Evolutionary conservation across 1,140 invertebrate species (phyloP), one percentile per base, ranked within the genome.

Genomic region (Globodera rostochiensis): DNA sequence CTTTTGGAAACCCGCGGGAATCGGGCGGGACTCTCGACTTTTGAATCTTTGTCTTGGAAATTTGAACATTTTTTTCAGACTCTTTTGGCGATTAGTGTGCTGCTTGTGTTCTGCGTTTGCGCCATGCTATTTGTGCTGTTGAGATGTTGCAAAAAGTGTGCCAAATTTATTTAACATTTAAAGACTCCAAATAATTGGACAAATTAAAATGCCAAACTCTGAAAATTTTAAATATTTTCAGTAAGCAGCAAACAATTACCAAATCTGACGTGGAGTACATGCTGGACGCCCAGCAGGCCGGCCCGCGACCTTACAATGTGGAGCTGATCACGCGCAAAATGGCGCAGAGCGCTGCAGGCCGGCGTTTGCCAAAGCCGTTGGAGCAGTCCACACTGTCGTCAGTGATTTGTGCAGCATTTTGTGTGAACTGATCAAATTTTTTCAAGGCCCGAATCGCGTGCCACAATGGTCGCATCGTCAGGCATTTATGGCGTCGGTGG

Each of bases 241-340:
- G 64, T 49, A 79, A 45, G 73, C 71, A 77, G 69, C 50, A 82
- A 74, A 82, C 78, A n/a, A 71, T 81, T 7, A 73, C 83, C 6
- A 84, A 83, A 69, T 66, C 86, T n/a, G 88, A 90, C 74, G 71
- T 86, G 73, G 82, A 89, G 49, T 88, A 88, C 74, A 88, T 88
- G 87, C 82, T 88, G 15, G 84, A 83, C 57, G 79, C 77, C 1
- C 71, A 82, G 25, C 64, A 76, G 67, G 80, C 81, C 21, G 88
- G 88, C 13, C 87, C 87, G 36, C 77, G 88, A 21, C 87, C 87
- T 6, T 88, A 90, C 73, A 90, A 88, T 79, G 88, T 88, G 15
- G 87, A 90, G 57, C 66, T 86, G 57, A 90, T 90, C 60, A 84
- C 88, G 8, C 57, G 87, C 6, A 78, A 83, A 66, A 83, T 77